Conservation (phyloP, 2,888 invertebrate species). For the Pachymerium ferrugineum region DNA sequence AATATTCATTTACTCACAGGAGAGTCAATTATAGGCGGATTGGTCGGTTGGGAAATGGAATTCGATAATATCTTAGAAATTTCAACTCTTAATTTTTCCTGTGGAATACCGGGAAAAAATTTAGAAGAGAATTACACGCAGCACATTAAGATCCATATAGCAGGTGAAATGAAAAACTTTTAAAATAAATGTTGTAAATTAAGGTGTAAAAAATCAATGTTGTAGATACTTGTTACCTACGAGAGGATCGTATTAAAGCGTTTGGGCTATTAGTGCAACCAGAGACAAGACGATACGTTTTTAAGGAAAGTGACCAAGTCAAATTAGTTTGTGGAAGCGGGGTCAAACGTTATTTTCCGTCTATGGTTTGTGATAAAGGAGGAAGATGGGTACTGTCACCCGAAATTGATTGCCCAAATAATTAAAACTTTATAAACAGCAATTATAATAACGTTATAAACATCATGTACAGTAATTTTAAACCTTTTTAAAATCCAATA, state of each 20-base stretch:
- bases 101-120: neutral
- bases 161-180: neutral
- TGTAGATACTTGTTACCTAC: neutral
- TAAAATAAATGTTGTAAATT: neutral
- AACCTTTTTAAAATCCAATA: no score
- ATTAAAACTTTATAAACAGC: no score
- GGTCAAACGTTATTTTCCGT: no score
- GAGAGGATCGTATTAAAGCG: neutral
- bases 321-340: neutral
- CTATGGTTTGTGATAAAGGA: no score
- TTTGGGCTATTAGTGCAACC: neutral
- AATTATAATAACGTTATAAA: no score
- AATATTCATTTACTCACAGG: neutral
- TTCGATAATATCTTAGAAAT: neutral
- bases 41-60: neutral
- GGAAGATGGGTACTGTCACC: no score
- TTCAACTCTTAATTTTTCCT: neutral
- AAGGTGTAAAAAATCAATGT: no score
- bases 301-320: neutral
- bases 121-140: neutral
- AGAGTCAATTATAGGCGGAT: neutral
- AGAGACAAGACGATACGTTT: neutral
- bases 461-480: no score
- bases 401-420: no score
- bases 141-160: neutral